These are phyloP conservation scores for Stegodyphus dumicola DNA, from an alignment of 1,140 invertebrate genomes.

Conservation along the genomic window DNA sequence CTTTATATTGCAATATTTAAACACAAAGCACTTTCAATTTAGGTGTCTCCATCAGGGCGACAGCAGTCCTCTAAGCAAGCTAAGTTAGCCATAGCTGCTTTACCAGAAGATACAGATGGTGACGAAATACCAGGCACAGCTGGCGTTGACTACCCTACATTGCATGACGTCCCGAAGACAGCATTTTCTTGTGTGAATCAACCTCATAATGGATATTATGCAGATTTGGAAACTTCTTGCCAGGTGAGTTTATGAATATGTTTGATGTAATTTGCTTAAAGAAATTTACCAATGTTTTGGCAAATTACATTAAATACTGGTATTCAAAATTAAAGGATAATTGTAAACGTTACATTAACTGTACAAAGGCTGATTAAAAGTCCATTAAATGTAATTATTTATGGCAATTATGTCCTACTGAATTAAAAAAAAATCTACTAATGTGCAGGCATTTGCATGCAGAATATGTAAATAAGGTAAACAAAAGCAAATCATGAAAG, in stretches of 20 bases:
- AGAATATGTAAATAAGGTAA: too few relatives aligned
- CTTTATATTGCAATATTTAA: too few relatives aligned
- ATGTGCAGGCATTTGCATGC: too few relatives aligned
- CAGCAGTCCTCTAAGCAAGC: constrained; percentile 16
- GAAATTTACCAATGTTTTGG: too few relatives aligned
- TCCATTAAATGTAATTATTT: too few relatives aligned
- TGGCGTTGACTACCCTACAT: constrained; percentile 63
- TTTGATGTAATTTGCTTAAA: neutral
- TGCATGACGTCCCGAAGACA: constrained; percentile 65
- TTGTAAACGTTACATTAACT: too few relatives aligned
- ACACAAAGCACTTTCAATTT: neutral
- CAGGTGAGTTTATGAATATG: constrained; percentile 69
- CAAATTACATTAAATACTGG: too few relatives aligned
- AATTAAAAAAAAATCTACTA: too few relatives aligned
- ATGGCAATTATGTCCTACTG: too few relatives aligned
- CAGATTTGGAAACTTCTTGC: constrained; percentile 66
- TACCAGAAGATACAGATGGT: constrained; percentile 59
- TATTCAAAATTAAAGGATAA: too few relatives aligned
- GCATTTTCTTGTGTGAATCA: constrained; percentile 66
- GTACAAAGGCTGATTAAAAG: too few relatives aligned
- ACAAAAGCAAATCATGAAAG: too few relatives aligned
- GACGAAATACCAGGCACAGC: constrained; percentile 64
- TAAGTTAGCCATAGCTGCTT: constrained; percentile 24
- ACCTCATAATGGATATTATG: constrained; percentile 66
- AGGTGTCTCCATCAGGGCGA: neutral